Conservation (phyloP, 1,140 invertebrate species). For the Batillaria attramentaria region DNA sequence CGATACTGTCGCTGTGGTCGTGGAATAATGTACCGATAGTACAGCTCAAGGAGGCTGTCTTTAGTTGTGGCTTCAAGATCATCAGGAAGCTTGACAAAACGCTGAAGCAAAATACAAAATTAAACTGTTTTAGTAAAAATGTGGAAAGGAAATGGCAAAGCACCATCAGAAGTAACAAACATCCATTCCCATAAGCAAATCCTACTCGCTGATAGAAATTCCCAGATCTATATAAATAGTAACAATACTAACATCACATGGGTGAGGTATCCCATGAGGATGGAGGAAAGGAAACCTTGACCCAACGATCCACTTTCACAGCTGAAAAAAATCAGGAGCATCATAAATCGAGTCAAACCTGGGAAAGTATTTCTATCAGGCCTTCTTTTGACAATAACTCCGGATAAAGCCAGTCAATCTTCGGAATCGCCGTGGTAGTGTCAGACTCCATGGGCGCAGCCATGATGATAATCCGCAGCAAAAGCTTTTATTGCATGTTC, state of each 20-base stretch:
- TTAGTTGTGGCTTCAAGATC: conserved; percentile 45
- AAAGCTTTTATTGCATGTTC: neutral
- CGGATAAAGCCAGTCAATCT: conserved; percentile 38
- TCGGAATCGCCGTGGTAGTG: neutral
- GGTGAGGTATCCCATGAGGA: too few species aligned
- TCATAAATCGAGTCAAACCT: too few species aligned
- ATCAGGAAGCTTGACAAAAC: conserved; percentile 37
- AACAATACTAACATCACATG: too few species aligned
- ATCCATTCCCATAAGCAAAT: too few species aligned
- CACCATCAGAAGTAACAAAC: too few species aligned
- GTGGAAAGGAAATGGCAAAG: too few species aligned
- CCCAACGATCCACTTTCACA: too few species aligned
- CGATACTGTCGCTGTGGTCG: conserved; percentile 64
- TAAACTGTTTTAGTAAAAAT: neutral
- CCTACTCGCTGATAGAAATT: too few species aligned
- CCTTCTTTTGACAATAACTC: conserved; percentile 39
- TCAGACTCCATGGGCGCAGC: conserved; percentile 24
- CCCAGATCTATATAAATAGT: too few species aligned
- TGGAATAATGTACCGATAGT: conserved; percentile 61
- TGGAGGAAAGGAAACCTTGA: too few species aligned
- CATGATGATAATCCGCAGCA: conserved; percentile 11
- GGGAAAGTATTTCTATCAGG: conserved; percentile 29
- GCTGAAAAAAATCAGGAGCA: too few species aligned
- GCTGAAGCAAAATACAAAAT: conserved; percentile 8
- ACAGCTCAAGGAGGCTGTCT: conserved; percentile 60